Evolutionary conservation across 2,113 vertebrate species (phyloP).

Genomic region (Channa argus): DNA sequence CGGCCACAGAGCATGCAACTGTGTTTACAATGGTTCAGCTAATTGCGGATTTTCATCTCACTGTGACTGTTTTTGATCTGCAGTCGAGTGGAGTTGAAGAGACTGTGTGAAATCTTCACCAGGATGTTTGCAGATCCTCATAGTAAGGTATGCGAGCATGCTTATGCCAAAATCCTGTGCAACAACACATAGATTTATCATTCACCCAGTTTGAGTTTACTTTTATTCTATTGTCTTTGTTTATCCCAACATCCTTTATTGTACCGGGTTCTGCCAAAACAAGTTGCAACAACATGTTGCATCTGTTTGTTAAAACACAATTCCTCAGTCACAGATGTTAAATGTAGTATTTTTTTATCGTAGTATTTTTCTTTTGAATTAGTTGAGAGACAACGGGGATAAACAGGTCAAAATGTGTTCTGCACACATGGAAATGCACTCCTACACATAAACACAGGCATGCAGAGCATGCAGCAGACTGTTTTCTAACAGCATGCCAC

Average conservation of each 20-base stretch:
- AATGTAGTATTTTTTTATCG: not conserved
- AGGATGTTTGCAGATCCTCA: conserved; percentile 99
- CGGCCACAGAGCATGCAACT: not conserved
- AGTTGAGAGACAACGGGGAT: not conserved
- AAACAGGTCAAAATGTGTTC: conserved; percentile 24
- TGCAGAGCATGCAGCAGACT: conserved; percentile 65
- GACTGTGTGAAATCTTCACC: conserved; percentile 98
- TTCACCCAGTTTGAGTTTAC: conserved; percentile 53
- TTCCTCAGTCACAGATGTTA: not conserved
- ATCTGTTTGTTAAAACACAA: conserved; percentile 4
- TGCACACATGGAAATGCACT: conserved; percentile 18
- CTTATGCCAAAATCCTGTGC: conserved; percentile 27
- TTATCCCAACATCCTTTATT: conserved; percentile 67
- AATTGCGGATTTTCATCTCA: not conserved
- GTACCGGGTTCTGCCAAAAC: conserved; percentile 83
- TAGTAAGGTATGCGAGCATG: conserved; percentile 91
- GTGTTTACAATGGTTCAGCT: not conserved
- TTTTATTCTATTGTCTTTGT: conserved; percentile 51
- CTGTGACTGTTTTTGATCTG: conserved; percentile 25
- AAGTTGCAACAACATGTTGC: not conserved
- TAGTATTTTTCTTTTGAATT: too few relatives aligned
- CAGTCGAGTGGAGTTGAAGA: conserved; percentile 98
- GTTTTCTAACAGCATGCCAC: conserved; percentile 79
- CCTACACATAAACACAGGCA: conserved; percentile 63
- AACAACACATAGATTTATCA: conserved; percentile 32